Evolutionary conservation across 2,113 vertebrate species (phyloP).

Genomic region (Dasyornis broadbenti): DNA sequence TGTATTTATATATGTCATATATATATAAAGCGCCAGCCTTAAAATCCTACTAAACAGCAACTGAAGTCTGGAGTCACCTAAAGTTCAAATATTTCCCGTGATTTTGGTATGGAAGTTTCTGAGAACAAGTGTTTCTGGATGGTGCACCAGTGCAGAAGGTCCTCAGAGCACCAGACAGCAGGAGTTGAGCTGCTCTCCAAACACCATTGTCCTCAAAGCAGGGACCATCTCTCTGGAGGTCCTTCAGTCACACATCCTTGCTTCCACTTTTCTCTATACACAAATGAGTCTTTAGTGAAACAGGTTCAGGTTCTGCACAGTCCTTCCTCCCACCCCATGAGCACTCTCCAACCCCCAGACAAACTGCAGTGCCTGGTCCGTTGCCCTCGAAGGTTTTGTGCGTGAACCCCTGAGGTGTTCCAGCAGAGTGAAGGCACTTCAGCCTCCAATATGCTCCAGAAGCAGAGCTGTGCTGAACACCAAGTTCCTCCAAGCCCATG

Average conservation of each 20-base stretch:
- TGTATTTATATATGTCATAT: background rate
- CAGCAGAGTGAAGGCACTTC: background rate
- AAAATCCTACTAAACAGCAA: background rate
- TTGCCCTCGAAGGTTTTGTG: background rate
- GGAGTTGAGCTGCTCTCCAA: background rate
- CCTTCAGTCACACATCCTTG: background rate
- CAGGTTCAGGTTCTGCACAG: background rate
- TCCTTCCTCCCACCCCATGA: rapidly evolving
- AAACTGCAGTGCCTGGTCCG: background rate
- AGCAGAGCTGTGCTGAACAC: background rate
- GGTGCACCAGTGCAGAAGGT: rapidly evolving
- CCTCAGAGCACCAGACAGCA: background rate
- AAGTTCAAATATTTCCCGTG: slow-evolving; percentile 24
- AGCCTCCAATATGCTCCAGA: background rate
- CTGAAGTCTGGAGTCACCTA: background rate
- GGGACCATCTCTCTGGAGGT: background rate
- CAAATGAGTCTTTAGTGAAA: background rate
- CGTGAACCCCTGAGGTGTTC: background rate
- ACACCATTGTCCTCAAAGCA: background rate
- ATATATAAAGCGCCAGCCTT: background rate
- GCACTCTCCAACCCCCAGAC: background rate
- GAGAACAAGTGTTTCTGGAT: background rate
- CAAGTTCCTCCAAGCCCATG: background rate
- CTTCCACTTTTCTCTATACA: background rate
- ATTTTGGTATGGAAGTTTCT: background rate